Conservation (phyloP, 2,113 vertebrate species). For the human region DNA sequence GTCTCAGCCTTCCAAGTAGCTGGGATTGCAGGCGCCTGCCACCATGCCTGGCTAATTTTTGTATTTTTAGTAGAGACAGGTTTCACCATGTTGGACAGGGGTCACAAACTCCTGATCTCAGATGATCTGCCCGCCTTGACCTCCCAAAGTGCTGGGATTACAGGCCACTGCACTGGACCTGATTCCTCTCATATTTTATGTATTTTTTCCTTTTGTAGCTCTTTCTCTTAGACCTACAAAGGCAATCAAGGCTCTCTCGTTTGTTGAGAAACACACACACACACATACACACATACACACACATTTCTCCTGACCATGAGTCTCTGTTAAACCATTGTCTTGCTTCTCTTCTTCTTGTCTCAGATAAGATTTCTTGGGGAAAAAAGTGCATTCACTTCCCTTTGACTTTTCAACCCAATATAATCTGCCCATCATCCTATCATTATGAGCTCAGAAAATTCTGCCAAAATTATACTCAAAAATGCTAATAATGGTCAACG, state of each 20-base stretch:
- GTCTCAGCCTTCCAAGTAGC: too few species aligned
- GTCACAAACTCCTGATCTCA: too few species aligned
- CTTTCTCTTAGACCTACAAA: background rate
- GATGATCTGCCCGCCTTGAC: too few species aligned
- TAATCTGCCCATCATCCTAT: background rate
- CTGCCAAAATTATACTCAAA: background rate
- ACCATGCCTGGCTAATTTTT: too few species aligned
- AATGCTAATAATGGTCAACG: background rate
- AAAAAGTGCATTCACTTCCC: background rate
- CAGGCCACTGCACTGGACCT: too few species aligned
- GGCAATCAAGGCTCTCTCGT: background rate
- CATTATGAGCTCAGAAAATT: background rate
- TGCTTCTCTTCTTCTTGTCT: background rate
- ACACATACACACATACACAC: too few species aligned
- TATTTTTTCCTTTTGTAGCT: background rate
- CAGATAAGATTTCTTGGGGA: background rate
- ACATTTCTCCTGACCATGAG: background rate
- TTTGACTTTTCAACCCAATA: background rate
- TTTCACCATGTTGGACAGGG: too few species aligned
- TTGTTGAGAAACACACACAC: background rate
- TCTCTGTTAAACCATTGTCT: background rate
- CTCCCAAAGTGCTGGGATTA: too few species aligned
- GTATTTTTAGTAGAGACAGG: too few species aligned
- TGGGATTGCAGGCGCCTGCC: too few species aligned
- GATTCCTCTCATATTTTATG: background rate